These are phyloP conservation scores for Zoanthus solanderi DNA, from an alignment of 92 coral and sea anemone genomes.

Conservation along the genomic window DNA sequence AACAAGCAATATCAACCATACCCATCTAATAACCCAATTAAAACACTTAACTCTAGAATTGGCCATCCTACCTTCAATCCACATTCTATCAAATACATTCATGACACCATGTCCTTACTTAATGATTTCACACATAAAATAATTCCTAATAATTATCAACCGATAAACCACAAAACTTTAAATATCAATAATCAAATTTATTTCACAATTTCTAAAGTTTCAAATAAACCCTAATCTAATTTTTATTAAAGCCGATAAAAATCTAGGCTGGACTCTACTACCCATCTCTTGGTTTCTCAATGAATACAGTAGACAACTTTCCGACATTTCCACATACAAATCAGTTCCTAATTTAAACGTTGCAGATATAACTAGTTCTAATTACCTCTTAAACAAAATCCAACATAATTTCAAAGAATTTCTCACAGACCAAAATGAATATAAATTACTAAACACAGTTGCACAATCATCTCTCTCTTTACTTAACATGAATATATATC, in stretches of 20 bases:
- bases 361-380: neutral
- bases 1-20: no score
- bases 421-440: neutral
- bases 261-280: neutral
- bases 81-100: no score
- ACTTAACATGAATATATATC: neutral
- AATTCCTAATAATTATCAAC: no score
- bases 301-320: neutral
- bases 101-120: no score
- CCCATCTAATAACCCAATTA: no score
- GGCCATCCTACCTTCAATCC: no score
- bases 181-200: no score
- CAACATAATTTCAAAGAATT: neutral
- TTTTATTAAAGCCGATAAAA: conserved; percentile 1
- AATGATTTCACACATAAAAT: no score
- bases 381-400: neutral
- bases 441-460: neutral
- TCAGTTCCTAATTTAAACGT: neutral
- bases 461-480: neutral
- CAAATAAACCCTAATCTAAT: neutral
- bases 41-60: no score
- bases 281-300: neutral
- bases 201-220: neutral
- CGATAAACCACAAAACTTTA: no score
- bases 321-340: neutral